A percentile compares a stretch with the other conserved stretches of the same genome.
These are phyloP conservation scores for Physeter macrocephalus DNA, from an alignment of 2,113 vertebrate genomes.

Conservation along the genomic window DNA sequence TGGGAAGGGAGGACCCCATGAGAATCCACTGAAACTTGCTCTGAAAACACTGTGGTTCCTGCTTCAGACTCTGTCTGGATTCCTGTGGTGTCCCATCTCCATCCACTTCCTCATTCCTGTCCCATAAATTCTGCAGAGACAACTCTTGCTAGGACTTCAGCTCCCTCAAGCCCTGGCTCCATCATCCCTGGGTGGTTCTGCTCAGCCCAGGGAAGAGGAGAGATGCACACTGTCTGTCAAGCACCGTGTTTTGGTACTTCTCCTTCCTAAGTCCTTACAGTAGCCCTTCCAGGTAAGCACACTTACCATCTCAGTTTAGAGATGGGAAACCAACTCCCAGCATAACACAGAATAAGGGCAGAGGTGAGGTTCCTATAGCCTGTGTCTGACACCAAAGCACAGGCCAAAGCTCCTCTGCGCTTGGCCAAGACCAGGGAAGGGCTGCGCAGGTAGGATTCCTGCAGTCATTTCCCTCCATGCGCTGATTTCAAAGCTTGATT, in stretches of 20 bases:
- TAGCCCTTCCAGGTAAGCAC: accelerated
- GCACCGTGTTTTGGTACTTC: accelerated
- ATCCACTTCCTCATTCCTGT: accelerated
- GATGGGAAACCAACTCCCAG: accelerated
- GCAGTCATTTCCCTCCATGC: accelerated
- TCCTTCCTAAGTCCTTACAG: not conserved
- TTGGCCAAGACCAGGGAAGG: not conserved
- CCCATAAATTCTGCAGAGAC: not conserved
- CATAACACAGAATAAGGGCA: not conserved
- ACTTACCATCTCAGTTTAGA: not conserved
- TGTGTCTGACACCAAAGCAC: accelerated
- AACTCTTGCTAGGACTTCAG: accelerated
- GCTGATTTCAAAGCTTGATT: not conserved
- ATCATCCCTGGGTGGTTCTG: accelerated
- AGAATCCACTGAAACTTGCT: accelerated
- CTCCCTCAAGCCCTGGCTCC: not conserved
- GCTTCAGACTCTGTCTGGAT: not conserved
- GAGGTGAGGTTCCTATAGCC: accelerated
- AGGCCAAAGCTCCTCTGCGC: not conserved
- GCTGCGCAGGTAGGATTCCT: accelerated
- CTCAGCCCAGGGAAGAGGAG: not conserved
- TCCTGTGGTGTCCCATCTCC: accelerated
- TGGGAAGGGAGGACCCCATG: accelerated
- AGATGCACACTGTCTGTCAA: no score
- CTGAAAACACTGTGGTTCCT: accelerated